Evolutionary conservation across 2,888 invertebrate genomes (phyloP).

Genomic region (Drosophila yooni): DNA sequence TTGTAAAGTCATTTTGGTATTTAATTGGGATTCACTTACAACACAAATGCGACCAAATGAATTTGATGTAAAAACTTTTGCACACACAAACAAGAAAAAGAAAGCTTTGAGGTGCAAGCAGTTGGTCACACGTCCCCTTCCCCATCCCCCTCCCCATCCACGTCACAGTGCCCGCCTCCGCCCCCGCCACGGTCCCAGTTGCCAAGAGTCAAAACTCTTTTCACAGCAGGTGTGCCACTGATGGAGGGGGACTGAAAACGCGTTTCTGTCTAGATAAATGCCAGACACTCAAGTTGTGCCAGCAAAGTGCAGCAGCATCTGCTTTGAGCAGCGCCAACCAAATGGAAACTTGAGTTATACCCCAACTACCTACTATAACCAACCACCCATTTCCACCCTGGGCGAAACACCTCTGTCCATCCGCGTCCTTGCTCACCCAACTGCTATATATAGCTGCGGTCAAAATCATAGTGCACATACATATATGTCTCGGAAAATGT

Average conservation of each 20-base stretch:
- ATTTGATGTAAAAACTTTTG: constrained; percentile 74
- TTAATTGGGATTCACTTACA: constrained; percentile 68
- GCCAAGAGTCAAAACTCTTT: neutral
- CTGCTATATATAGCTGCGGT: neutral
- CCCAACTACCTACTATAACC: neutral
- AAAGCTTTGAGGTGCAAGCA: constrained; percentile 54
- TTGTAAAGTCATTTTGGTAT: constrained; percentile 75
- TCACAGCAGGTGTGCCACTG: constrained; percentile 59
- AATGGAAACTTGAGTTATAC: constrained; percentile 28
- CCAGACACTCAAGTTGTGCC: constrained; percentile 66
- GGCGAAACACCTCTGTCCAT: neutral
- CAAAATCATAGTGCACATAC: neutral
- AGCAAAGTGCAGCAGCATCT: constrained; percentile 47
- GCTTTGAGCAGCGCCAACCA: constrained; percentile 20
- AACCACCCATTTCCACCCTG: neutral
- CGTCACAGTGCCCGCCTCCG: no score
- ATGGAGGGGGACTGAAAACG: constrained; percentile 27
- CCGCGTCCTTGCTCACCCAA: neutral
- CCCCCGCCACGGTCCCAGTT: neutral
- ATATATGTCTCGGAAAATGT: neutral
- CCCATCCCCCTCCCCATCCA: no score
- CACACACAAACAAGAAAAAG: constrained; percentile 1
- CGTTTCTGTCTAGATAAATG: constrained; percentile 71
- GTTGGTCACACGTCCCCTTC: neutral
- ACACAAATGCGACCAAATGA: constrained; percentile 72